Conservation (phyloP, 2,888 invertebrate genomes). For the Biston stratarius region DNA sequence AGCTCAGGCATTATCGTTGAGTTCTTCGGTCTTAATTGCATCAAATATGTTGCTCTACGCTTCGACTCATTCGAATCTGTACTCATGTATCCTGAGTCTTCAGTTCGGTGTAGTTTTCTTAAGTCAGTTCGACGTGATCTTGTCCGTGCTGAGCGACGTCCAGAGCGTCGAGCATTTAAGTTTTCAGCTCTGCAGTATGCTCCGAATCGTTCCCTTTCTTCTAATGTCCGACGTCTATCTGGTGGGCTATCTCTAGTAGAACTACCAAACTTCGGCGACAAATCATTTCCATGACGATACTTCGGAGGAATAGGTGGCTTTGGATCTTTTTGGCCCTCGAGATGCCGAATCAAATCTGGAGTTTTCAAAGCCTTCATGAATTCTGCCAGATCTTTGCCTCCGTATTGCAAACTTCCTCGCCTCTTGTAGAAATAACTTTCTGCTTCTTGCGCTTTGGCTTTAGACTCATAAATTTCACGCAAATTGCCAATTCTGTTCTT, state of each 20-base stretch:
- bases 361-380: slow-evolving; percentile 67
- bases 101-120: slow-evolving; percentile 78
- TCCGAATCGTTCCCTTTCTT: slow-evolving; percentile 74
- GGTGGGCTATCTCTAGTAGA: slow-evolving; percentile 67
- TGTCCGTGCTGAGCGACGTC: slow-evolving; percentile 73
- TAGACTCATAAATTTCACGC: slow-evolving; percentile 93
- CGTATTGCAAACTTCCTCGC: slow-evolving; percentile 72
- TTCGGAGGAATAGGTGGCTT: slow-evolving; percentile 80
- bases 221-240: slow-evolving; percentile 67
- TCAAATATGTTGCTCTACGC: slow-evolving; percentile 76
- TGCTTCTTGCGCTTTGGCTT: slow-evolving; percentile 77
- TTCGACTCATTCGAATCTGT: slow-evolving; percentile 91
- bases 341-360: slow-evolving; percentile 70
- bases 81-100: slow-evolving; percentile 95
- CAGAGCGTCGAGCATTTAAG: slow-evolving; percentile 71
- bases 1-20: slow-evolving; percentile 61
- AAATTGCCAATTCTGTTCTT: slow-evolving; percentile 90
- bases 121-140: slow-evolving; percentile 75
- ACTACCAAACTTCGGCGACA: slow-evolving; percentile 61
- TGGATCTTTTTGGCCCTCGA: slow-evolving; percentile 64
- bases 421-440: slow-evolving; percentile 68
- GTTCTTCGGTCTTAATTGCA: slow-evolving; percentile 75
- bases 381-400: slow-evolving; percentile 65
- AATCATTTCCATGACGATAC: slow-evolving; percentile 64
- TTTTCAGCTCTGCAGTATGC: slow-evolving; percentile 69